Percentiles rank a stretch among this genome's conserved stretches.
These are phyloP conservation scores for Eristalis intricaria DNA, from an alignment of 2,888 invertebrate genomes.

Conservation along the genomic window DNA sequence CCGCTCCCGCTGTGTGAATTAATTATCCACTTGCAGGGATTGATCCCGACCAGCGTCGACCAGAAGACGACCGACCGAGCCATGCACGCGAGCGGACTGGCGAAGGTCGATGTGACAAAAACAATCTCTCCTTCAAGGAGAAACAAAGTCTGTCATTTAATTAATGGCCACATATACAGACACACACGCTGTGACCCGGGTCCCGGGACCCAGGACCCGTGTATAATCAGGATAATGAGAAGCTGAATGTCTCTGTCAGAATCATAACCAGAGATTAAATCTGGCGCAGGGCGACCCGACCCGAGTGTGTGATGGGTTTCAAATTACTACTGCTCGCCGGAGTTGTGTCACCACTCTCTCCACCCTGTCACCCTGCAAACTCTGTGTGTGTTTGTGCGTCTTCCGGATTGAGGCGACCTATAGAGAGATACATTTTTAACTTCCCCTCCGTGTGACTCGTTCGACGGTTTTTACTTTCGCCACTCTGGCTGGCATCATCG, in stretches of 20 bases:
- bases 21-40: slow-evolving; percentile 65
- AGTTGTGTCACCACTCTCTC: slow-evolving; percentile 2
- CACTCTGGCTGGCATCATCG: slow-evolving; percentile 4
- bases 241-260: slow-evolving; percentile 66
- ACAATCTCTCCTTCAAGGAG: slow-evolving; percentile 16
- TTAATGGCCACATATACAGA: slow-evolving; percentile 27
- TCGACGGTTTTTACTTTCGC: slow-evolving; percentile 49
- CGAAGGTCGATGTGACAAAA: slow-evolving; percentile 51
- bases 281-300: slow-evolving; percentile 15
- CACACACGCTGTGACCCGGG: background rate
- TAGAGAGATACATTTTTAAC: slow-evolving; percentile 51
- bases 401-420: slow-evolving; percentile 24
- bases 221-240: slow-evolving; percentile 65
- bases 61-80: background rate
- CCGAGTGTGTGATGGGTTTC: slow-evolving; percentile 32
- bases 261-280: slow-evolving; percentile 69
- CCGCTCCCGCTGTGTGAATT: slow-evolving; percentile 69
- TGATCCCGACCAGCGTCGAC: slow-evolving; percentile 26
- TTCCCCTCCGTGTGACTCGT: slow-evolving; percentile 41
- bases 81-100: background rate
- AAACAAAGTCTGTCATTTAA: slow-evolving; percentile 45
- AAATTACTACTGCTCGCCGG: slow-evolving; percentile 50
- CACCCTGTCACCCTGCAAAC: background rate
- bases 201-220: background rate
- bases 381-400: background rate